Conservation (phyloP, 2,888 invertebrate species). For the Carpatolechia fugitivella region DNA sequence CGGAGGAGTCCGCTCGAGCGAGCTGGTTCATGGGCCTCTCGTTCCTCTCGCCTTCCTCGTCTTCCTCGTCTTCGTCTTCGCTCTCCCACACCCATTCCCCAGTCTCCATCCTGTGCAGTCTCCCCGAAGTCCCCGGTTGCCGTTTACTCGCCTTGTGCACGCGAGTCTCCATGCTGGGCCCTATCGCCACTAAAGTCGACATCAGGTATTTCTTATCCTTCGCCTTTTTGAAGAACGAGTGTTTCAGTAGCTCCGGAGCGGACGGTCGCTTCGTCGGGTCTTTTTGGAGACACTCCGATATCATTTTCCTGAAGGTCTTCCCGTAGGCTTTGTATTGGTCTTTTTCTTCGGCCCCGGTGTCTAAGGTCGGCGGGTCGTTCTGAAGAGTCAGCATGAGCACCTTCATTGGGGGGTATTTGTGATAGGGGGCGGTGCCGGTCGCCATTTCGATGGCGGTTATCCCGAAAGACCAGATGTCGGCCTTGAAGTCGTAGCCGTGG, state of each 20-base stretch:
- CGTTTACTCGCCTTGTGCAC: constrained; percentile 92
- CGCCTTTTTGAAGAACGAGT: constrained; percentile 99
- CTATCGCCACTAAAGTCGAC: constrained; percentile 90
- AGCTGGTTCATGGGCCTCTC: constrained; percentile 82
- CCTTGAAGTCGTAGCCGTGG: constrained; percentile 99
- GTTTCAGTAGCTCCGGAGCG: constrained; percentile 97
- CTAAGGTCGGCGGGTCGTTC: constrained; percentile 98
- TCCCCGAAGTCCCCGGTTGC: constrained; percentile 91
- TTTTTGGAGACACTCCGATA: constrained; percentile 98
- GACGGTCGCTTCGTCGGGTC: constrained; percentile 97
- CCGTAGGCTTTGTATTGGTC: constrained; percentile 99
- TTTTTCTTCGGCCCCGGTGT: constrained; percentile 97
- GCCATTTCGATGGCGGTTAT: constrained; percentile 99
- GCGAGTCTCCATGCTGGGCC: constrained; percentile 93
- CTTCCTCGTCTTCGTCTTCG: constrained; percentile 89
- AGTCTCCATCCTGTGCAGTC: constrained; percentile 94
- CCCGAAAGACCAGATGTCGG: constrained; percentile 89
- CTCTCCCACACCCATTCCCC: constrained; percentile 99
- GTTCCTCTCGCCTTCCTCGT: constrained; percentile 71
- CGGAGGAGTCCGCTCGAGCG: constrained; percentile 80
- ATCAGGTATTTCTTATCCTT: constrained; percentile 95
- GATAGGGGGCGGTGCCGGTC: constrained; percentile 99
- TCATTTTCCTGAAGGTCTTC: constrained; percentile 98
- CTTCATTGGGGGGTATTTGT: constrained; percentile 99
- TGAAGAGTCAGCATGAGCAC: constrained; percentile 99